phyloP scores from a whole-genome alignment of 2,113 vertebrate species.

The Phrynosoma platyrhinos region DNA sequence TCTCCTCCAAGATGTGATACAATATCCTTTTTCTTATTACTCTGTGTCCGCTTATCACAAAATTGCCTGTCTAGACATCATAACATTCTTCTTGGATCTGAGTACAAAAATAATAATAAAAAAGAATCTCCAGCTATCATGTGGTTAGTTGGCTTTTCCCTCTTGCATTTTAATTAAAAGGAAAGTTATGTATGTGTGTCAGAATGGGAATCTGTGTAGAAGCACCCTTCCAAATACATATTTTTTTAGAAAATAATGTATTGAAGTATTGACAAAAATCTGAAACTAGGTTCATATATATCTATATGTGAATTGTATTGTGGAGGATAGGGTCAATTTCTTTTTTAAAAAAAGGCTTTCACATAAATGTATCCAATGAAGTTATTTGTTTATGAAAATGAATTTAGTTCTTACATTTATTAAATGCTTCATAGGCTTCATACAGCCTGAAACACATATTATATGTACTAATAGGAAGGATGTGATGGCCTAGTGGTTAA shows the following conservation, averaged over 20 bases:
- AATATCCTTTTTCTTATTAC: slow-evolving; percentile 30
- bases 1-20: background rate
- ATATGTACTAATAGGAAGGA: no score
- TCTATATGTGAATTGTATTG: background rate
- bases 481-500: no score
- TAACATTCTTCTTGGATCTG: background rate
- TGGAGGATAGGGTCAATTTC: no score
- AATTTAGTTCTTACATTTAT: background rate
- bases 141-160: background rate
- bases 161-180: slow-evolving; percentile 11
- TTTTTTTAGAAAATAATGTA: background rate
- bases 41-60: slow-evolving; percentile 12
- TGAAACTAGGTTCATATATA: background rate
- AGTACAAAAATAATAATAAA: slow-evolving; percentile 11
- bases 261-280: background rate
- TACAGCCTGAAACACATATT: no score
- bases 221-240: background rate
- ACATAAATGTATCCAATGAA: background rate
- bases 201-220: background rate
- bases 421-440: background rate
- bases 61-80: background rate
- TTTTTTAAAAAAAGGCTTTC: background rate
- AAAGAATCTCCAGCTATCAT: background rate
- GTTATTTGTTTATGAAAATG: background rate
- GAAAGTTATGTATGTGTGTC: background rate